Evolutionary conservation across 1,140 invertebrate genomes (phyloP), one percentile per base, ranked within the genome.

Genomic region (Bacillus rossius): DNA sequence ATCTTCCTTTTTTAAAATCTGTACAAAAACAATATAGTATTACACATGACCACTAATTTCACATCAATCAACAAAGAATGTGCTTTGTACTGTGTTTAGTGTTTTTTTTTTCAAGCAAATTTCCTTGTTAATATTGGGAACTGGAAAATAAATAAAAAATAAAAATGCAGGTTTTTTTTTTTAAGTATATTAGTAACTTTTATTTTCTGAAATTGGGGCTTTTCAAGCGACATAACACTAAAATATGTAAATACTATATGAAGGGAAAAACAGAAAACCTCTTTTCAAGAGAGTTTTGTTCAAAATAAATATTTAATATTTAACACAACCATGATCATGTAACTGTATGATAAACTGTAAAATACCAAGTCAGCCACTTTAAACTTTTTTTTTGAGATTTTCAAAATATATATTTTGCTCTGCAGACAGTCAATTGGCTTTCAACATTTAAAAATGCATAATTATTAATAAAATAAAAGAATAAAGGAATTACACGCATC

Each of bases 201-300:
- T 54, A 42, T 57, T 59, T 52, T 47, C 48, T 26, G 55, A 43
- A 62, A 56, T 54, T 42, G 60, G 56, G 51, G 45, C 54, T 58
- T 62, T 59, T 45, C 17, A 62, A 59, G 60, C 57, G 41, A 62
- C 43, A 55, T 55, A 57, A 62, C 57, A 62, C 60, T 62, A 62
- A 57, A 57, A 57, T 57, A 59, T 62, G 60, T 58, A 59, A 59
- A 20, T 55, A 58, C 60, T 59, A 55, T 52, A 40, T 47, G 45
- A 52, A 64, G 62, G 55, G 57, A 56, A 55, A 47, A 64, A 64
- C 62, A 58, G 42, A 64, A n/a, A 64, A 59, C 63, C 50, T 61
- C 58, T 63, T 61, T 58, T 58, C 17, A 55, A 62, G 55, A 64
- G 58, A 57, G 59, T 54, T 56, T 60, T 60, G 55, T 60, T 50